A percentile compares a stretch with the other conserved stretches of the same genome.
phyloP scores from a whole-genome alignment of 1,140 invertebrate genomes.

The Ceratitis capitata region DNA sequence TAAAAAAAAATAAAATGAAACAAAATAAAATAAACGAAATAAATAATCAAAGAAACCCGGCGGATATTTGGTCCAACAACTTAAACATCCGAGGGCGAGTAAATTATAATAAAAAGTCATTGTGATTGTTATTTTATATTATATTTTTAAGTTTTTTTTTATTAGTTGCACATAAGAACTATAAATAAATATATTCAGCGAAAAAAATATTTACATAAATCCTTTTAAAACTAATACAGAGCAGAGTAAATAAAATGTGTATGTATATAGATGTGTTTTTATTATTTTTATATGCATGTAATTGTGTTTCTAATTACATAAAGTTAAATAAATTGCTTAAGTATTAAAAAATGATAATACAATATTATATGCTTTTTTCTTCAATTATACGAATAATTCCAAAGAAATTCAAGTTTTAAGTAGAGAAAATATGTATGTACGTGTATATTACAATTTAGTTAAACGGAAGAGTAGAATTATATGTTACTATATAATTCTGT shows the following conservation, averaged over 20 bases:
- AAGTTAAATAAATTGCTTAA: conserved; percentile 5
- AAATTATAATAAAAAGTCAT: no score
- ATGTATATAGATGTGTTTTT: no score
- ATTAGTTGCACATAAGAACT: conserved; percentile 14
- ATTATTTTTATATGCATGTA: not conserved
- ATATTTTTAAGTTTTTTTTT: not conserved
- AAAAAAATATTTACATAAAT: conserved; percentile 7
- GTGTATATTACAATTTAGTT: conserved; percentile 14
- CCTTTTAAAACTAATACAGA: not conserved
- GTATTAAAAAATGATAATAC: not conserved
- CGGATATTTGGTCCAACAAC: no score
- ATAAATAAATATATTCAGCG: conserved; percentile 33
- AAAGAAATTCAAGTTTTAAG: not conserved
- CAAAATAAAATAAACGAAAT: no score
- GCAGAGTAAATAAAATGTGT: conserved; percentile 25
- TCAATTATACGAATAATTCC: not conserved
- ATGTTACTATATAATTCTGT: not conserved
- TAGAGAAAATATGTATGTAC: not conserved
- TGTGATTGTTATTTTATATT: not conserved
- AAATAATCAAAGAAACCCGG: no score
- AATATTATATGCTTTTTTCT: not conserved
- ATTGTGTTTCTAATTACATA: not conserved
- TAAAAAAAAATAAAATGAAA: no score
- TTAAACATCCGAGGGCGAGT: no score
- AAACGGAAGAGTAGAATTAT: no score